Base-by-base conservation (phyloP, 1,140 invertebrate genomes). In the Papilio polyxenes region DNA sequence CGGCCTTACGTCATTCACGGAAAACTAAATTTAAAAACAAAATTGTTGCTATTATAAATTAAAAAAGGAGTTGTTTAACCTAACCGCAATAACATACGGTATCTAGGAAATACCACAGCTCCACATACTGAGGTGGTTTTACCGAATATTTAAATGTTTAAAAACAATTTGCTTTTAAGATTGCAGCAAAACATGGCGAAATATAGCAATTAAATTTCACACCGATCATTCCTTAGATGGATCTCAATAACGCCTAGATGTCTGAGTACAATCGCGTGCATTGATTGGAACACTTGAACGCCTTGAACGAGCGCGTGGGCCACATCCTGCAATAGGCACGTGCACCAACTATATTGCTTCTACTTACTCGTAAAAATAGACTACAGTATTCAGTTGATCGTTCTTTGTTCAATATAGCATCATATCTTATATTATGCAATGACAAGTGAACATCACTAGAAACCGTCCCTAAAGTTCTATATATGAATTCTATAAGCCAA, bases 291-390 rank as follows among this genome's bases (percentile, higher is more conserved):
- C 82, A 78, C 80, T 81, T 76, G 75, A 77, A 72, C 83, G 75
- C 83, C 84, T 83, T 83, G 84, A 85, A 83, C 69, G 80, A 59
- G 82, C 75, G 84, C 84, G 82, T 83, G 82, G 84, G 84, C 82
- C 23, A 77, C 80, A 83, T 83, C 82, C 82, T 83, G 82, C 82
- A 77, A 49, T 77, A 77, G 48, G 48, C 75, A 80, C 78, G 78
- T 80, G 78, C 75, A 76, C 17, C 53, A 20, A 77, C 20, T 53
- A 48, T 11, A 23, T 79, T 59, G 40, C 40, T n/a, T 62, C 15
- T 79, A 77, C 11, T 65, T 79, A 77, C 11, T 77, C 62, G 65
- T 72, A 72, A 72, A 72, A 72, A 72, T 72, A 72, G 65, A 72
- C 31, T 65, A 31, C 6, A 31, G 9, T 65, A 65, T 65, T 65